A percentile compares a stretch with the other conserved stretches of the same genome.
Conservation (phyloP, 2,113 vertebrate species). For the Acinonyx jubatus region DNA sequence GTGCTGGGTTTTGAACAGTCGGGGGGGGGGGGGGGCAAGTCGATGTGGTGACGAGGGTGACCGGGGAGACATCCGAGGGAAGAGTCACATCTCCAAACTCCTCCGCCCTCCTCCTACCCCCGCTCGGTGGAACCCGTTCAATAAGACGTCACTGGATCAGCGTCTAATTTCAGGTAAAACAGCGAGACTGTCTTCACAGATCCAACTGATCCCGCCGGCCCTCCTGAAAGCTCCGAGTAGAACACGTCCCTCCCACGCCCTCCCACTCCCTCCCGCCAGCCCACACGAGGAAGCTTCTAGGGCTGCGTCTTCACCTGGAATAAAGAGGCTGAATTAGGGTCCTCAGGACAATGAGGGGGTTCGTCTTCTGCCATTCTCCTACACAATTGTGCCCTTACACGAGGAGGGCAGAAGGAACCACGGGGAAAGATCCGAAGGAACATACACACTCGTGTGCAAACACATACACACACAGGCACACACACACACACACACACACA, state of each 20-base stretch:
- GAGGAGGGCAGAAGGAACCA: not conserved
- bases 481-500: too few species aligned
- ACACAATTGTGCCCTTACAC: rapidly evolving
- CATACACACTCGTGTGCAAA: rapidly evolving
- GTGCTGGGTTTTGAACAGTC: rapidly evolving
- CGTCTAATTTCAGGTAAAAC: not conserved
- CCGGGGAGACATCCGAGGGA: not conserved
- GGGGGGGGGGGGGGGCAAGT: too few species aligned
- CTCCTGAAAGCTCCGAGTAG: not conserved
- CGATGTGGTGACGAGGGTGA: rapidly evolving
- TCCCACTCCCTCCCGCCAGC: rapidly evolving
- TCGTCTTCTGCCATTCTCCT: not conserved
- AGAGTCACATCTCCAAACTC: not conserved
- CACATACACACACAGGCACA: too few species aligned
- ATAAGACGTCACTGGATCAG: not conserved
- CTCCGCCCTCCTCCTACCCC: not conserved
- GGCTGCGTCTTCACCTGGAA: not conserved
- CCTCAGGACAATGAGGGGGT: not conserved
- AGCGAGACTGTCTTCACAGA: not conserved
- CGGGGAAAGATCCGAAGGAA: not conserved
- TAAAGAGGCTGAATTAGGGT: not conserved
- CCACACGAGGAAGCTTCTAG: not conserved
- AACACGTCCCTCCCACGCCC: rapidly evolving
- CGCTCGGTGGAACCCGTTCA: not conserved
- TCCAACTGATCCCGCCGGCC: rapidly evolving